Percentiles rank a stretch among this genome's conserved stretches.
Conservation (phyloP, 1,140 invertebrate species). For the Paraescarpia echinospica region DNA sequence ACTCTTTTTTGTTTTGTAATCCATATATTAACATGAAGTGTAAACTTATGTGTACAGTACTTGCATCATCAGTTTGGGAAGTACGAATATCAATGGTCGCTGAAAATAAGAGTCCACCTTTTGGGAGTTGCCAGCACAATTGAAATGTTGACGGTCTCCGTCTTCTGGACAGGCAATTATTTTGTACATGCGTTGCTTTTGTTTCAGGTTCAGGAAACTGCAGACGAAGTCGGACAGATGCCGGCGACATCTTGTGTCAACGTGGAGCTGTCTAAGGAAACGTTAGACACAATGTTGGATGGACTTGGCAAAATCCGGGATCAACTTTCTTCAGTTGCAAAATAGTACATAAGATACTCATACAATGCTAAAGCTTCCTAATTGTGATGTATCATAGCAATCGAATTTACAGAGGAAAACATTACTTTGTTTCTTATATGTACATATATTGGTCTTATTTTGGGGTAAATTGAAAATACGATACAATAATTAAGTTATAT, state of each 20-base stretch:
- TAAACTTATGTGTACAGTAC: too few relatives aligned
- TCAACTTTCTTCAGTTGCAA: conserved; percentile 52
- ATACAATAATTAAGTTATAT: neutral
- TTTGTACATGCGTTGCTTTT: neutral
- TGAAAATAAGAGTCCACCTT: too few relatives aligned
- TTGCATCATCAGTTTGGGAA: too few relatives aligned
- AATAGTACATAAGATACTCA: neutral
- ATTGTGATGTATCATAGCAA: too few relatives aligned
- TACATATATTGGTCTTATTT: neutral
- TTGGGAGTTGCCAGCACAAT: too few relatives aligned
- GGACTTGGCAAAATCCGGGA: conserved; percentile 55
- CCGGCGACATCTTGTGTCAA: conserved; percentile 34
- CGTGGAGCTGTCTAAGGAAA: conserved; percentile 56
- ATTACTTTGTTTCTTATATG: neutral
- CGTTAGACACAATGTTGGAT: conserved; percentile 56
- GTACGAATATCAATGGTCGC: too few relatives aligned
- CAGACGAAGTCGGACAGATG: neutral
- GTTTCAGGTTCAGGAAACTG: conserved; percentile 18
- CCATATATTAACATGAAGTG: too few relatives aligned
- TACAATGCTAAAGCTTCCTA: too few relatives aligned
- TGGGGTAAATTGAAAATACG: neutral
- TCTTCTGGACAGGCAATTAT: neutral
- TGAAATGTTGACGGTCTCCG: too few relatives aligned
- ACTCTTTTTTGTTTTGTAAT: too few relatives aligned
- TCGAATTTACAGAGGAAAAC: too few relatives aligned